Evolutionary conservation across 2,888 invertebrate genomes (phyloP), one percentile per base, ranked within the genome.

Genomic region (Trissonchulus latispiculum): DNA sequence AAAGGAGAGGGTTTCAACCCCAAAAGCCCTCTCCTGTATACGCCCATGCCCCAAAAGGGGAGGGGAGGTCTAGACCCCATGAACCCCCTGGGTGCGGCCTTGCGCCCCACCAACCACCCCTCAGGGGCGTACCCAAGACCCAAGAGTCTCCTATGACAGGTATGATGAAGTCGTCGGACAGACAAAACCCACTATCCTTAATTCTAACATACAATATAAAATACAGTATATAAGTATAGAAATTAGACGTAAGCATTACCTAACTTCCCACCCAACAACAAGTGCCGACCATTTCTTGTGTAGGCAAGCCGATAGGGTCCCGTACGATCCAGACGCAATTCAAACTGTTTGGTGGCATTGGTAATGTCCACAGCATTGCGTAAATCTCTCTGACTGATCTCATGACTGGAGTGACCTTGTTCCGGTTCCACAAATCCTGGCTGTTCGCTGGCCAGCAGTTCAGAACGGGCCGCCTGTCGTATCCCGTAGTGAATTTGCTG

Each of bases 291-390:
- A 79, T 86, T 86, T 71, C 83, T 78, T 3, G 85, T 84, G 78
- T 86, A 86, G 75, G 85, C 82, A 23, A 85, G 77, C 64, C 81
- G 79, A 77, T 86, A 86, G 1, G 86, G 86, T 0, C 86, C 87
- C 80, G 85, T 85, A 61, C 84, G 78, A 2, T 80, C 79, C 62
- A 86, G 78, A 18, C 81, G 78, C 72, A 86, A 78, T n/a, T 85
- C 84, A 80, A 86, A 86, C 76, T 81, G 75, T 79, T 95, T 95
- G 0, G 92, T 85, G 0, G 95, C 95, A 72, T 93, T 90, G 28
- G 92, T 90, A 72, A 96, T 90, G 82, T 97, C 97, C 0, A 95
- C 91, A 84, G 87, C 88, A 2, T 89, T 85, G 0, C 87, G 88
- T 78, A 97, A 93, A 78, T 95, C 89, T 75, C 87, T 87, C 82